phyloP scores from a whole-genome alignment of 2,113 vertebrate genomes.

The Sisor rabdophorus region DNA sequence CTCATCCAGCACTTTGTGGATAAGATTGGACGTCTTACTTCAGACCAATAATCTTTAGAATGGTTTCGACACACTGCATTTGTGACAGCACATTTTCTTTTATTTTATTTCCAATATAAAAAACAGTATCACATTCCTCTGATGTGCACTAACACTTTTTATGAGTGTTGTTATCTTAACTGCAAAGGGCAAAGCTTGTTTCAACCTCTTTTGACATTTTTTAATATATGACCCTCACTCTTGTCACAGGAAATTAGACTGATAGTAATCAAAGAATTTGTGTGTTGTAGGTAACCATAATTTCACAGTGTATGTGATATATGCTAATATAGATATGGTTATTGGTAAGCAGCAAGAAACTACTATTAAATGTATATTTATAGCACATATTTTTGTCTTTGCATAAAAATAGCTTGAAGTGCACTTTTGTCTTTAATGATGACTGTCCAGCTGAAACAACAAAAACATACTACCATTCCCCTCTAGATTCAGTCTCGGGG shows the following conservation, averaged over 20 bases:
- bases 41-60: no score
- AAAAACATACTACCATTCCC: constrained; percentile 1
- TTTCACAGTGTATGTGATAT: not conserved
- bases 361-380: not conserved
- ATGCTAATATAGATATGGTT: not conserved
- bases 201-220: not conserved
- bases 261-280: not conserved
- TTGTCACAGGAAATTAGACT: not conserved
- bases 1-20: no score
- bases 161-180: not conserved
- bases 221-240: not conserved
- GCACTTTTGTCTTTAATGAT: not conserved
- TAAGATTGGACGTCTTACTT: no score
- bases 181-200: no score
- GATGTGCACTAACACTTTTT: not conserved
- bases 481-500: not conserved
- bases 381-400: not conserved
- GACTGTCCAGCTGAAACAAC: constrained; percentile 20
- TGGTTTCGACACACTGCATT: not conserved
- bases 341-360: not conserved
- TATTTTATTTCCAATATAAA: not conserved
- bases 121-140: not conserved
- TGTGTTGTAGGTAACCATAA: no score
- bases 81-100: not conserved
- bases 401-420: not conserved